phyloP scores from a whole-genome alignment of 1,140 invertebrate species.

The Papilio aristodemus region DNA sequence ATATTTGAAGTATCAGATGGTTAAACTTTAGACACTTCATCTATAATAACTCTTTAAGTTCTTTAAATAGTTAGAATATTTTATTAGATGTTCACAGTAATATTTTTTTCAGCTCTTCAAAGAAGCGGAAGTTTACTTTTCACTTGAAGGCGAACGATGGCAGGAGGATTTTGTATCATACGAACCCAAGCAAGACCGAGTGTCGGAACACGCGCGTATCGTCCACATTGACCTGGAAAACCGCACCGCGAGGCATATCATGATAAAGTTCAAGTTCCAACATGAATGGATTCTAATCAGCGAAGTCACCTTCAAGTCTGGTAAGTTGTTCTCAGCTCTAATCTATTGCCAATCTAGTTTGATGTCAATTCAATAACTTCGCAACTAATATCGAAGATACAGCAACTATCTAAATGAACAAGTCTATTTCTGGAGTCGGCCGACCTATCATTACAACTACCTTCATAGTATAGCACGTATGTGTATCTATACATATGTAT shows the following conservation, averaged over 20 bases:
- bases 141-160: constrained; percentile 88
- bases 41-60: too few relatives aligned
- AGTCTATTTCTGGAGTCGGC: too few relatives aligned
- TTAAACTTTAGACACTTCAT: too few relatives aligned
- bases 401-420: not conserved
- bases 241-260: constrained; percentile 88
- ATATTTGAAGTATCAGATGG: too few relatives aligned
- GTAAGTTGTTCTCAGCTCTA: constrained; percentile 77
- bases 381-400: not conserved
- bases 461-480: too few relatives aligned
- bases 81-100: too few relatives aligned
- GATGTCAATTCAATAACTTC: constrained; percentile 3
- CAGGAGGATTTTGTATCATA: constrained; percentile 80
- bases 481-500: too few relatives aligned
- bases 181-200: constrained; percentile 81
- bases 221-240: constrained; percentile 88
- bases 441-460: too few relatives aligned
- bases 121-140: constrained; percentile 87
- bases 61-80: too few relatives aligned
- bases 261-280: constrained; percentile 89
- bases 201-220: constrained; percentile 84
- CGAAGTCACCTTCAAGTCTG: constrained; percentile 90
- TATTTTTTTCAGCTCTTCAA: constrained; percentile 87
- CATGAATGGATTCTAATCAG: constrained; percentile 94
- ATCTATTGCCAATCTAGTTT: constrained; percentile 13